Conservation (phyloP, 1,140 invertebrate species). For the Tetraneura akinire region DNA sequence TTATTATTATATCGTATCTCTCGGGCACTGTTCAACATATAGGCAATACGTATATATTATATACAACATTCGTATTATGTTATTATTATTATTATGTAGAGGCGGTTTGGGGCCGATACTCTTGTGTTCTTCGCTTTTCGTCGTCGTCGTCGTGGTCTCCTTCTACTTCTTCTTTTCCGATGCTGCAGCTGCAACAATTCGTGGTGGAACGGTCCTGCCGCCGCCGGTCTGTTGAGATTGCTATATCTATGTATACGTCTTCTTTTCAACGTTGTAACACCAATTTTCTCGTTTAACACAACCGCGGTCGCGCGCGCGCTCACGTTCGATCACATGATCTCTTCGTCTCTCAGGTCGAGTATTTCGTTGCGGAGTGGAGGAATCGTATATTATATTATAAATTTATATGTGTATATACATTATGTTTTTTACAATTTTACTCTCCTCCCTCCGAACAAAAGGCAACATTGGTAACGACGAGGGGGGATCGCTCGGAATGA, state of each 20-base stretch:
- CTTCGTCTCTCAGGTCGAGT: background rate
- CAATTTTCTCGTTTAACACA: slow-evolving; percentile 51
- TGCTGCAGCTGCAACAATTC: slow-evolving; percentile 48
- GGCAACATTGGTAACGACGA: background rate
- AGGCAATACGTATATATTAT: no score
- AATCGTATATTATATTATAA: background rate
- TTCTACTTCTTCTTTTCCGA: background rate
- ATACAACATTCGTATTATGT: no score
- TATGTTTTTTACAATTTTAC: slow-evolving; percentile 31
- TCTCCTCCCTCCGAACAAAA: slow-evolving; percentile 34
- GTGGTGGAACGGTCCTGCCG: slow-evolving; percentile 41
- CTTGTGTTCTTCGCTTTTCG: slow-evolving; percentile 3
- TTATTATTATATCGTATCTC: slow-evolving; percentile 4
- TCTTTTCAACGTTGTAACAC: slow-evolving; percentile 50
- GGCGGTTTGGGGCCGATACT: slow-evolving; percentile 47
- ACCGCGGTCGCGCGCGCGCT: slow-evolving; percentile 1
- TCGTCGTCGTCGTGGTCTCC: background rate
- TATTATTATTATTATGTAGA: background rate
- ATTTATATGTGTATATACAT: no score
- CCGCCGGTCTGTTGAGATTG: slow-evolving; percentile 31
- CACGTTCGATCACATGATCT: slow-evolving; percentile 40
- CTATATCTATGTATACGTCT: slow-evolving; percentile 33
- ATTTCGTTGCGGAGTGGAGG: background rate
- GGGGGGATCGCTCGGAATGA: slow-evolving; percentile 16
- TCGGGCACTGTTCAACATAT: background rate